Evolutionary conservation across 2,797 vertebrate genomes (phyloP), one percentile per base, ranked within the genome.

Genomic region (Nasua narica): DNA sequence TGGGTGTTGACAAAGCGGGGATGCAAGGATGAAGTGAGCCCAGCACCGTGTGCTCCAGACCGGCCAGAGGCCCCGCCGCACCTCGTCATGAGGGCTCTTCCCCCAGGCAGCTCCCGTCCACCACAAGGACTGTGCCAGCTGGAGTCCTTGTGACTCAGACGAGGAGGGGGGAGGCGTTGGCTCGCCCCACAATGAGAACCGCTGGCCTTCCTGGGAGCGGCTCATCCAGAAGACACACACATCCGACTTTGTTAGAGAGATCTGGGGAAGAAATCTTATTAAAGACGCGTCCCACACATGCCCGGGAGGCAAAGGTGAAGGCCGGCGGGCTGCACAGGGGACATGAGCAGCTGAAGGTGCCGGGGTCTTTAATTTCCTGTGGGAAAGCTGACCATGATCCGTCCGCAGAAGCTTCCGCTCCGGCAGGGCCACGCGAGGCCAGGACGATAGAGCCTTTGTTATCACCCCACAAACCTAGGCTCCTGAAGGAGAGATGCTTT

Each of bases 331-430:
- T 40, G 18, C 1, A 1, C 40, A 21, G 90, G 87, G 87, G 52
- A 87, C 19, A 18, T 0, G 7, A 92, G 48, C 76, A 46, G 50
- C 91, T 1, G 12, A 0, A 5, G 0, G 67, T 5, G 54, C 79
- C 25, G 2, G 37, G 84, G 83, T 40, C 95, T 97, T 96, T 96
- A 91, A 96, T 97, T 97, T 97, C 97, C 97, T 85, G 96, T 21
- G 40, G 90, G 92, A 93, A 86, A 37, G 76, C 86, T 62, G 95
- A 85, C 92, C 83, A 58, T 76, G 83, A 92, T 97, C 97, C 58
- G 74, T 21, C 90, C 94, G 86, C 69, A 96, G 78, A 74, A 27
- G 82, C 37, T 60, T 96, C 93, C 10, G 67, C 88, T 87, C 69
- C 25, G 62, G 87, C 5, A 43, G 35, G 79, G 60, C 54, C 14